Evolutionary conservation across 2,888 invertebrate species (phyloP), one percentile per base, ranked within the genome.

Genomic region (Limnephilus rhombicus): DNA sequence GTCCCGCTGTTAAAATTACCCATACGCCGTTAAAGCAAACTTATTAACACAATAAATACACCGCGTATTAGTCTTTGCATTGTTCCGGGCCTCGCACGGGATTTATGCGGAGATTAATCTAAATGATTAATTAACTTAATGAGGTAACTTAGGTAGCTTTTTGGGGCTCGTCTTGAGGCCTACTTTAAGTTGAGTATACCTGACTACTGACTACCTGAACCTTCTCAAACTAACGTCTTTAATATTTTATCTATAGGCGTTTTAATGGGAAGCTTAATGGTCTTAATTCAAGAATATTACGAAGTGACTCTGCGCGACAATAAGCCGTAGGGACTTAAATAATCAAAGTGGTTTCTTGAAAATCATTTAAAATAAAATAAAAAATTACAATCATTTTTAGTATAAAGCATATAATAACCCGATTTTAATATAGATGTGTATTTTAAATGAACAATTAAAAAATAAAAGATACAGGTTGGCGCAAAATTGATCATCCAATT

Each of bases 121-220:
- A 49, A 90, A 90, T 90, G 90, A 90, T 90, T 90, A 90, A 90
- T 90, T 90, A 90, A 90, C 45, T 83, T 83, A 90, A 90, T 90
- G 90, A 90, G 83, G 49, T 31, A 90, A 90, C 83, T 90, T 83
- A 49, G 90, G 31, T 88, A 37, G 85, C 53, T 68, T 53, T 68
- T 49, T 24, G 82, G 83, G 49, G 49, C 49, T 34, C 31, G 18
- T 83, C 34, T 83, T 82, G 45, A 49, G 83, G 29, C 29, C 41
- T 41, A 81, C 80, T 89, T 81, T 80, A n/a, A 81, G 41, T 34
- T 24, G n/a, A 41, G 89, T n/a, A n/a, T 29, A n/a, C 80, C 41
- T 18, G 24, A 80, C 80, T 53, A 53, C 53, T 53, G 53, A 49
- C 53, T 53, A 53, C 53, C 29, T 24, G 82, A 82, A 82, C 82